Percentiles rank a stretch among this genome's conserved stretches.
Evolutionary conservation across 2,888 invertebrate genomes (phyloP).

Genomic region (Stramonita haemastoma): DNA sequence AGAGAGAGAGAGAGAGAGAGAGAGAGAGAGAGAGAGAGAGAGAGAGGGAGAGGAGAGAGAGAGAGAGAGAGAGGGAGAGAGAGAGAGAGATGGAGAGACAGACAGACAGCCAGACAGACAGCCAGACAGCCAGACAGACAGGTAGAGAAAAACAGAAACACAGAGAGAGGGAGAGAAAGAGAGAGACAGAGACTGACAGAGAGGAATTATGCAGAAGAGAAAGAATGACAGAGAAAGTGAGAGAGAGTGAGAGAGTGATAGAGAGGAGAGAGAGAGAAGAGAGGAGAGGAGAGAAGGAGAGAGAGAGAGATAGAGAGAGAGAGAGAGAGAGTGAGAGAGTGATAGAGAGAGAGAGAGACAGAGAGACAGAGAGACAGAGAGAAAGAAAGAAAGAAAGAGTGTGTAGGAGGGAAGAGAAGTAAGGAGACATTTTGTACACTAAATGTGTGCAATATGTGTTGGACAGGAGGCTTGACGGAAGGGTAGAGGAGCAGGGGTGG

Average conservation of each 20-base stretch:
- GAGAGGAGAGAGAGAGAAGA: neutral
- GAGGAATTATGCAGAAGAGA: neutral
- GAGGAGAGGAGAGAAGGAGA: neutral
- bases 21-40: neutral
- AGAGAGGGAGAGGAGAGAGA: neutral
- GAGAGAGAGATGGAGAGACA: slow-evolving; percentile 3
- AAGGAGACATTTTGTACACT: too few species aligned
- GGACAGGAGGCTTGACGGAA: too few species aligned
- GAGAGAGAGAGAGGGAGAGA: slow-evolving; percentile 17
- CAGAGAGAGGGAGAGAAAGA: too few species aligned
- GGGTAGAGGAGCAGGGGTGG: too few species aligned
- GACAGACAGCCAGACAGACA: neutral
- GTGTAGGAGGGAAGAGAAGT: too few species aligned
- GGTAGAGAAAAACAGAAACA: neutral
- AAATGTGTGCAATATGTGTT: too few species aligned
- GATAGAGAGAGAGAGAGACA: neutral
- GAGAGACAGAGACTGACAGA: neutral
- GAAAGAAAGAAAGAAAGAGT: neutral
- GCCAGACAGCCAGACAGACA: slow-evolving; percentile 25
- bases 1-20: neutral
- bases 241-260: neutral
- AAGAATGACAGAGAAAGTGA: neutral
- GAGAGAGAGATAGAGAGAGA: neutral
- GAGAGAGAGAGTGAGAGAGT: slow-evolving; percentile 27
- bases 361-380: neutral